Conservation (phyloP, 2,113 vertebrate genomes). For the Orycteropus afer region DNA sequence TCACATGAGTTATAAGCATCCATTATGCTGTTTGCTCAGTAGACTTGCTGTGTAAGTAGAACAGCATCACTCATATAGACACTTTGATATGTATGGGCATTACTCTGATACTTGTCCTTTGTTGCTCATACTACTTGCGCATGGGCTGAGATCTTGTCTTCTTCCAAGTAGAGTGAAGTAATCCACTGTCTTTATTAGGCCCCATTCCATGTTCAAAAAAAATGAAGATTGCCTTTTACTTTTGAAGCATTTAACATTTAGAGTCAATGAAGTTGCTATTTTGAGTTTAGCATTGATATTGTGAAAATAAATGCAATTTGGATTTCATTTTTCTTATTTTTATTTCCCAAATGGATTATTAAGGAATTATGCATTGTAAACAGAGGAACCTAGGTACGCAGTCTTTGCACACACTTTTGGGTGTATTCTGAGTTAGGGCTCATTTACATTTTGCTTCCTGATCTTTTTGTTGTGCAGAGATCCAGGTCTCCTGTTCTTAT, state of each 20-base stretch:
- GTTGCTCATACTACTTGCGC: conserved; percentile 39
- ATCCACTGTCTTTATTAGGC: not conserved
- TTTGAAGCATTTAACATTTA: conserved; percentile 65
- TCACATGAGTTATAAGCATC: not conserved
- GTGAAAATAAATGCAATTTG: conserved; percentile 66
- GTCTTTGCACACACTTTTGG: conserved; percentile 32
- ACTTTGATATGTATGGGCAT: not conserved
- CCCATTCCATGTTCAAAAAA: conserved; percentile 35
- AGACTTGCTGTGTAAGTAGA: not conserved
- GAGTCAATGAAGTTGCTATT: conserved; percentile 72
- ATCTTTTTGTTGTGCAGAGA: conserved; percentile 64
- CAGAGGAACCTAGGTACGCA: conserved; percentile 10
- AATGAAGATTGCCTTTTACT: conserved; percentile 63
- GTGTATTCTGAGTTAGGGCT: conserved; percentile 54
- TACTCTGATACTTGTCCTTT: conserved; percentile 41
- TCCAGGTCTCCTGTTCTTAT: conserved; percentile 55
- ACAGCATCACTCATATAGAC: conserved; percentile 2
- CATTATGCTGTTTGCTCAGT: conserved; percentile 45
- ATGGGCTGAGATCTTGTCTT: conserved; percentile 29
- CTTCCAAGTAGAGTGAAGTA: conserved; percentile 34
- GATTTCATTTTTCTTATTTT: conserved; percentile 71
- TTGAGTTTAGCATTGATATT: conserved; percentile 68
- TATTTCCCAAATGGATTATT: conserved; percentile 57
- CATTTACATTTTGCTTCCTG: conserved; percentile 62
- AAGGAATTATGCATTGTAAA: conserved; percentile 72